Conservation (phyloP, 2,888 invertebrate genomes). For the Galeruca laticollis region DNA sequence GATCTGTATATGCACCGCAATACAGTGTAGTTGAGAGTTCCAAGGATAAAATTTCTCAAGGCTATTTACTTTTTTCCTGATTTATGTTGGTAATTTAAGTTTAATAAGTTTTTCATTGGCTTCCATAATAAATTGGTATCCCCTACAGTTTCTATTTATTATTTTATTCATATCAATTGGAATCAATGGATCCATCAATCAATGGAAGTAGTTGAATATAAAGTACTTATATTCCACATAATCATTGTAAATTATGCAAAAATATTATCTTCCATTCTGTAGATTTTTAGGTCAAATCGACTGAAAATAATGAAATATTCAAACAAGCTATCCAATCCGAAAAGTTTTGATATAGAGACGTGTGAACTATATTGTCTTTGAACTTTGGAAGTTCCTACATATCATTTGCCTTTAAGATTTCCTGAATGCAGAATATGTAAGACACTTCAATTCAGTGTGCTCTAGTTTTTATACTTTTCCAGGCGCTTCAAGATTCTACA, state of each 20-base stretch:
- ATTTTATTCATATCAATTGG: too few species aligned
- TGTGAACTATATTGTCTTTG: conserved; percentile 35
- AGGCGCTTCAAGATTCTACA: conserved; percentile 35
- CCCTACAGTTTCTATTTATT: too few species aligned
- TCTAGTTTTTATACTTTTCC: conserved; percentile 25
- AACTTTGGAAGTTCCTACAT: conserved; percentile 35
- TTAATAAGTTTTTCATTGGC: too few species aligned
- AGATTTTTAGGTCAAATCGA: background rate
- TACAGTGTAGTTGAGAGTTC: too few species aligned
- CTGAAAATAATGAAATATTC: conserved; percentile 25
- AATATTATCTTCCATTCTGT: background rate
- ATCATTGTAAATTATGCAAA: background rate
- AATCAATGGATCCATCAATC: too few species aligned
- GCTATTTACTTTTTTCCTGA: too few species aligned
- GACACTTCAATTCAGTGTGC: conserved; percentile 31
- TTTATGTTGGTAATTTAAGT: too few species aligned
- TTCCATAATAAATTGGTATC: too few species aligned
- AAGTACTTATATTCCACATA: too few species aligned
- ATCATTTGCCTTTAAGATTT: conserved; percentile 46
- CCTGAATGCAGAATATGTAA: conserved; percentile 34
- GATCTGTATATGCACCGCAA: too few species aligned
- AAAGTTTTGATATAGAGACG: conserved; percentile 32
- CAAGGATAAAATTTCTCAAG: too few species aligned
- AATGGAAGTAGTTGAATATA: too few species aligned
- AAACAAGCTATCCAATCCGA: conserved; percentile 23